Base-by-base conservation (phyloP, 2,888 invertebrate species). In the Nomada hirtipes region DNA sequence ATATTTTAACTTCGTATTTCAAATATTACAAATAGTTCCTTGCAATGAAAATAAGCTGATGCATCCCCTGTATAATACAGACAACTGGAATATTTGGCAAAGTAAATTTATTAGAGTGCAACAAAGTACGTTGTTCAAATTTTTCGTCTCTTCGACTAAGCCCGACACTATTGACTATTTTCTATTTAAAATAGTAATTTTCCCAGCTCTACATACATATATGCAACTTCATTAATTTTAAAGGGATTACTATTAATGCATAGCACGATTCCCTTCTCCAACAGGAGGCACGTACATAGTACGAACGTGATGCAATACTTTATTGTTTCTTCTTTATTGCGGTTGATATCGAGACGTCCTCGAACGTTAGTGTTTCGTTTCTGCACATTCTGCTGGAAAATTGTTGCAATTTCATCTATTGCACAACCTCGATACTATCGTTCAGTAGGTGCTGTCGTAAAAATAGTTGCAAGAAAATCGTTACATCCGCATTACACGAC, bases 311-410 rank as follows among this genome's bases (percentile, higher is more conserved):
- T 53, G 59, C 75, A 80, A 85, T 42, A 29, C 29, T 68, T 76
- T 77, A 76, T 85, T 82, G 76, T 76, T 82, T 59, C 70, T 76
- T 79, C 55, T 65, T 75, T 68, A 70, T 23, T 52, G 68, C 42
- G 69, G 52, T 76, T 68, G 61, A 79, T 73, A 69, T 74, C 59
- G 76, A 68, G 76, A 69, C 65, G 65, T 65, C 76, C 76, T 79
- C 69, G 60, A 26, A n/a, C 52, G 52, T 18, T 36, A 57, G 44
- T 60, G 63, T 75, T 52, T 64, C n/a, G 20, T 60, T 64, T 57
- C 61, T 23, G 13, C n/a, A n/a, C 23, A 13, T 63, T 75, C 55
- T 72, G n/a, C n/a, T 65, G 44, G 64, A 52, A 63, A 75, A 78
- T 63, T 75, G 60, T 74, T 61, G 47, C 10, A 60, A 50, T 60